Evolutionary conservation across 2,888 invertebrate genomes (phyloP), one percentile per base, ranked within the genome.

Genomic region (Drosophila anceps): DNA sequence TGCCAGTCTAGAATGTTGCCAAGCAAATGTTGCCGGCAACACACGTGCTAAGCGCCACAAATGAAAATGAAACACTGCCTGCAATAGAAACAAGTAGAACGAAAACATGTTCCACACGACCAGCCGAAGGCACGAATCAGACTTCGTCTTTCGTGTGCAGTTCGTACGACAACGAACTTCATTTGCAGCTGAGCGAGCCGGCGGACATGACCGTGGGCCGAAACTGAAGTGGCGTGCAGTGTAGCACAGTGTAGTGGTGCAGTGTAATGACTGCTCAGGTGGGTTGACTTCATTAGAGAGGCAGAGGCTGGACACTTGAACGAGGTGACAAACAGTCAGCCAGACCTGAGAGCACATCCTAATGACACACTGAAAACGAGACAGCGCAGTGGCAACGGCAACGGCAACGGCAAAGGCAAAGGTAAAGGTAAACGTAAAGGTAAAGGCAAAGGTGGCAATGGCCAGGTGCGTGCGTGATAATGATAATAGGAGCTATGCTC

Each of bases 261-360:
- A 41, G 65, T 51, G 78, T 37, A 63, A 60, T 50, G 70, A 74
- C 71, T 74, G 39, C 75, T 64, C 77, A 77, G 77, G 77, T 77
- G 78, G 74, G 84, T 82, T 84, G 84, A 87, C 88, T 84, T 84
- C 84, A 84, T 84, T 84, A 84, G 84, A 84, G 84, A 80, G 84
- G 64, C 78, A 60, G 57, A 63, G 67, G 76, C 71, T 69, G 78
- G 84, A 87, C 85, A 84, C 84, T 87, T 76, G 82, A 84, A 70
- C 65, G 65, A 72, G 79, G 73, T 69, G 74, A 84, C 86, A 85
- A 73, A 73, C 79, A 72, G 50, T 66, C 68, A 65, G 64, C 6
- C 37, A n/a, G 60, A 58, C 68, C 63, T 65, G 76, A 76, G 84
- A 76, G 79, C 72, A 61, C 61, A 59, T 72, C 84, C 87, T 84